Percentiles rank a stretch among this genome's conserved stretches.
Evolutionary conservation across 2,888 invertebrate species (phyloP).

Genomic region (Hirtodrosophila cameraria): DNA sequence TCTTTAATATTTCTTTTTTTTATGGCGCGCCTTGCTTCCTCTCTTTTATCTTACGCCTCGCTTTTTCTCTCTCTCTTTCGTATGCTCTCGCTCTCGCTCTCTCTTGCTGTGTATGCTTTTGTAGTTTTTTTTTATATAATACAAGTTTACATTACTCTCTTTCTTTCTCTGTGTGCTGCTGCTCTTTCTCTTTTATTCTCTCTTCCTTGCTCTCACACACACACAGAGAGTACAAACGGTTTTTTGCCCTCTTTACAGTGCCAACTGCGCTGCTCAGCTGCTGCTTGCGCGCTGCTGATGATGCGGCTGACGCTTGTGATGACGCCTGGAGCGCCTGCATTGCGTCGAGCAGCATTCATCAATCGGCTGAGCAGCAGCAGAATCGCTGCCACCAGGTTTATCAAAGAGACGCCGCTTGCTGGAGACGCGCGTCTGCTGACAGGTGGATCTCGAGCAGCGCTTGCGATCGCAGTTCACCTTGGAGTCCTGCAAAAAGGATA

Average conservation of each 20-base stretch:
- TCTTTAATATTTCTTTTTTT: not conserved
- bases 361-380: slow-evolving; percentile 86
- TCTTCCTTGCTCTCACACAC: not conserved
- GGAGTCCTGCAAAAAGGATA: slow-evolving; percentile 87
- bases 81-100: slow-evolving; percentile 7
- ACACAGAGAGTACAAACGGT: slow-evolving; percentile 9
- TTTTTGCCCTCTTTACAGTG: slow-evolving; percentile 33
- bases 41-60: not conserved
- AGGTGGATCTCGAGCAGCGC: slow-evolving; percentile 84
- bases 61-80: slow-evolving; percentile 2
- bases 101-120: slow-evolving; percentile 25
- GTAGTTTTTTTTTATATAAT: slow-evolving; percentile 45
- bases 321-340: slow-evolving; percentile 82
- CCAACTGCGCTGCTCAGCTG: slow-evolving; percentile 54
- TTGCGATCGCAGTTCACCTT: slow-evolving; percentile 91
- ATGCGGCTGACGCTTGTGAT: slow-evolving; percentile 81
- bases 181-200: not conserved
- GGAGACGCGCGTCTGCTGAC: slow-evolving; percentile 78
- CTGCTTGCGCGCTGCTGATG: slow-evolving; percentile 63
- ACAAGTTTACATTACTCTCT: slow-evolving; percentile 44
- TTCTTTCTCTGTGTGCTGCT: not conserved
- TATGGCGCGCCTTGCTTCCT: slow-evolving; percentile 1
- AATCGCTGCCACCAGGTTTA: slow-evolving; percentile 88
- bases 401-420: slow-evolving; percentile 85
- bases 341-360: slow-evolving; percentile 84